Conservation (phyloP, 2,113 vertebrate species). For the Eublepharis macularius region DNA sequence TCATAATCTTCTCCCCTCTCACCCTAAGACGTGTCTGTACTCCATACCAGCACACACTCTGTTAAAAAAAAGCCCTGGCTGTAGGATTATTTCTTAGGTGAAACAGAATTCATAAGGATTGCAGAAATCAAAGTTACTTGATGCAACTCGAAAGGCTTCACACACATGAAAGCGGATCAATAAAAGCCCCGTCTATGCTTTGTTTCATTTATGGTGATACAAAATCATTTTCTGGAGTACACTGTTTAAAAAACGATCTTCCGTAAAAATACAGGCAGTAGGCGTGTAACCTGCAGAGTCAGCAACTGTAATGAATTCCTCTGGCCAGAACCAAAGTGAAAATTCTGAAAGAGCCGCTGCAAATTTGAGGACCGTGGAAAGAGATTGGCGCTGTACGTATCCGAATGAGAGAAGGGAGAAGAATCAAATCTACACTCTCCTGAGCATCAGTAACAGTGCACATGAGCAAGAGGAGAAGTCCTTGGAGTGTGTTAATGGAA, state of each 20-base stretch:
- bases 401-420: slow-evolving; percentile 60
- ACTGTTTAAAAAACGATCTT: not conserved
- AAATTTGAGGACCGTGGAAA: slow-evolving; percentile 34
- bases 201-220: not conserved
- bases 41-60: too few relatives aligned
- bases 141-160: not conserved
- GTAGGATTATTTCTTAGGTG: not conserved
- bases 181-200: not conserved
- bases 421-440: slow-evolving; percentile 71
- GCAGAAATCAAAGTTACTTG: not conserved
- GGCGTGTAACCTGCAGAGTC: slow-evolving; percentile 33
- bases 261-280: slow-evolving; percentile 48
- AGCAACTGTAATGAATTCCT: slow-evolving; percentile 51
- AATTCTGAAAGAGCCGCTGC: slow-evolving; percentile 26
- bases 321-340: slow-evolving; percentile 33
- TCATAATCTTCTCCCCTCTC: too few relatives aligned
- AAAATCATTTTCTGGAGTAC: not conserved
- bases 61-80: too few relatives aligned
- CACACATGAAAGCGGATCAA: not conserved
- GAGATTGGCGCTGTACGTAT: slow-evolving; percentile 21
- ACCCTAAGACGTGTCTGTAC: too few relatives aligned
- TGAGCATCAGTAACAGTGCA: slow-evolving; percentile 77
- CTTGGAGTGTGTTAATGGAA: slow-evolving; percentile 55
- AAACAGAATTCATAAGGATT: not conserved
- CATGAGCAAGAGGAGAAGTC: slow-evolving; percentile 64